phyloP scores from a whole-genome alignment of 2,797 vertebrate species.

The Steatocranus sp. region DNA sequence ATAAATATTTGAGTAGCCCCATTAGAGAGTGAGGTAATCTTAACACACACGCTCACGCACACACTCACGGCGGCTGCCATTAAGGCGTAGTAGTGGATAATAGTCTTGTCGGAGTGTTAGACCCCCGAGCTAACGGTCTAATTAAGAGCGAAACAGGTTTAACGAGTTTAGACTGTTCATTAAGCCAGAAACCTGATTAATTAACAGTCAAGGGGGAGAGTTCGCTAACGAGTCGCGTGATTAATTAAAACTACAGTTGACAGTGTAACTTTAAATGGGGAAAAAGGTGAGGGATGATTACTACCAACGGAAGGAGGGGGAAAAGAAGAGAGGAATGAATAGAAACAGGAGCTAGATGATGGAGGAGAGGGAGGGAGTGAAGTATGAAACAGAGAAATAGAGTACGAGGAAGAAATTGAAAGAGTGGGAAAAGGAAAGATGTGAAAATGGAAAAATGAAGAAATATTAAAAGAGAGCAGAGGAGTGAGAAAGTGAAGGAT shows the following conservation, averaged over 20 bases:
- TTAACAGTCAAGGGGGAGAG: slow-evolving; percentile 39
- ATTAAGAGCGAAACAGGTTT: slow-evolving; percentile 68
- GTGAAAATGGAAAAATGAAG: not conserved
- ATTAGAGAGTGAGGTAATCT: slow-evolving; percentile 63
- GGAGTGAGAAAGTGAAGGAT: not conserved
- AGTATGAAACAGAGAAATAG: not conserved
- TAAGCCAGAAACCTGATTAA: slow-evolving; percentile 65
- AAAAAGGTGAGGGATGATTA: slow-evolving; percentile 49
- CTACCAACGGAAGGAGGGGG: not conserved
- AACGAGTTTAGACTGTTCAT: slow-evolving; percentile 68
- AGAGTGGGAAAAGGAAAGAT: not conserved
- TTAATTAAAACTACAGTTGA: slow-evolving; percentile 47
- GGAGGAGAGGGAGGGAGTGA: not conserved
- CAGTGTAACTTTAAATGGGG: slow-evolving; percentile 53
- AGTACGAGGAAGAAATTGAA: not conserved
- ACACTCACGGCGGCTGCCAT: slow-evolving; percentile 7
- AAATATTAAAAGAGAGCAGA: not conserved
- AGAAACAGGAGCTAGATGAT: not conserved
- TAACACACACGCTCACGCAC: slow-evolving; percentile 8
- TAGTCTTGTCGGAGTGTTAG: slow-evolving; percentile 34
- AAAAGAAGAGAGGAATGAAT: not conserved
- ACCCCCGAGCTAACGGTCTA: slow-evolving; percentile 61
- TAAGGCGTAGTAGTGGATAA: slow-evolving; percentile 45
- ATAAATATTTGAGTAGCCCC: slow-evolving; percentile 69
- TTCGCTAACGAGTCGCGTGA: slow-evolving; percentile 52